Conservation (phyloP, 2,113 vertebrate genomes). For the Corythaixoides concolor region DNA sequence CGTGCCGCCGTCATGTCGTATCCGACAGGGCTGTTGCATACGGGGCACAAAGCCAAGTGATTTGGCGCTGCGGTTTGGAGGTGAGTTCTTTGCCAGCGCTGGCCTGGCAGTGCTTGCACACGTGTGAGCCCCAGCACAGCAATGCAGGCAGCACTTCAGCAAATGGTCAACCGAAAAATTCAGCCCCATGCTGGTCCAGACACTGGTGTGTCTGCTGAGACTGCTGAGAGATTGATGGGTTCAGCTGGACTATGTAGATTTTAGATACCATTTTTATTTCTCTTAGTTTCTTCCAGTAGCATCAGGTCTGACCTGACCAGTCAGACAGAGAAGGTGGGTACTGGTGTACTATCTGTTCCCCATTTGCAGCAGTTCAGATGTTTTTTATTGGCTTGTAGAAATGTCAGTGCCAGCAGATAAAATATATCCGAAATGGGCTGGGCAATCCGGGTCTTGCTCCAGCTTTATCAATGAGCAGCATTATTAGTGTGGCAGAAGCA, state of each 20-base stretch:
- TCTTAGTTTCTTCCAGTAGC: neutral
- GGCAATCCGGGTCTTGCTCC: neutral
- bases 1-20: accelerated
- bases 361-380: neutral
- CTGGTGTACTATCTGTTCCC: neutral
- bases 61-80: neutral
- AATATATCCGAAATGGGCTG: neutral
- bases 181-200: neutral
- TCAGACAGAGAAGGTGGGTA: neutral
- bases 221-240: accelerated
- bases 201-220: neutral
- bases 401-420: neutral
- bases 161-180: neutral
- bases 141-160: neutral
- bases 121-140: neutral
- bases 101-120: accelerated
- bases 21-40: neutral
- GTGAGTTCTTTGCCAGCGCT: neutral
- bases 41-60: neutral
- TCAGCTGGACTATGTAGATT: neutral
- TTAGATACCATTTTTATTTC: neutral
- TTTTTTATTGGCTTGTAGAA: neutral
- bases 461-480: neutral
- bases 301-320: neutral
- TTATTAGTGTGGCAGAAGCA: neutral